Evolutionary conservation across 2,888 invertebrate genomes (phyloP), one percentile per base, ranked within the genome.

Genomic region (Cabera pusaria): DNA sequence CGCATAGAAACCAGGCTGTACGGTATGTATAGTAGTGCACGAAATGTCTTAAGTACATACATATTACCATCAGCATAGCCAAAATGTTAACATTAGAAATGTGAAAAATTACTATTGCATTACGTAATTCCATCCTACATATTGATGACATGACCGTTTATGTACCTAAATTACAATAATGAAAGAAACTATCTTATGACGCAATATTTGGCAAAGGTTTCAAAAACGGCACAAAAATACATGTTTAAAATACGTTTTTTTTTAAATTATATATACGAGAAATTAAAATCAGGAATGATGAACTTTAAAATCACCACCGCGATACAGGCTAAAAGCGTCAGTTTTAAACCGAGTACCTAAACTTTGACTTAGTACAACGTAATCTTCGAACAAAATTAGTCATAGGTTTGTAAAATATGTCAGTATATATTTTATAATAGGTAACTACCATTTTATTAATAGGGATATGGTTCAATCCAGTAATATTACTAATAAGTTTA

Each of bases 121-220:
- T n/a, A n/a, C 23, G 7, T 14, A 27, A 21, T 34, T 31, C 27
- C 17, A 20, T 31, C 39, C 35, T 35, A 33, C 14, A 31, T 36
- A 14, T 37, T 40, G 40, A 44, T 37, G 41, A 38, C 42, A 47
- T 52, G 45, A 47, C 48, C n/a, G n/a, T 51, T 38, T 33, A 46
- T 45, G 47, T 50, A 50, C 44, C 49, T 53, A 54, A 49, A 32
- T 45, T 31, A 36, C 26, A 31, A 11, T 42, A 44, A 44, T 42
- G 47, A 44, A 31, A 8, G 10, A 51, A 50, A 52, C 52, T 57
- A 61, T 53, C 59, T 63, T 61, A 64, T 50, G 49, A 61, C 57
- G 64, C 61, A 63, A 62, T 64, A 66, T 68, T 64, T 68, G 64
- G 67, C 64, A 64, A 61, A 66, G 52, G 52, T 52, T 56, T 49